Conservation (phyloP, 2,888 invertebrate genomes). For the Aphidoletes aphidimyza region DNA sequence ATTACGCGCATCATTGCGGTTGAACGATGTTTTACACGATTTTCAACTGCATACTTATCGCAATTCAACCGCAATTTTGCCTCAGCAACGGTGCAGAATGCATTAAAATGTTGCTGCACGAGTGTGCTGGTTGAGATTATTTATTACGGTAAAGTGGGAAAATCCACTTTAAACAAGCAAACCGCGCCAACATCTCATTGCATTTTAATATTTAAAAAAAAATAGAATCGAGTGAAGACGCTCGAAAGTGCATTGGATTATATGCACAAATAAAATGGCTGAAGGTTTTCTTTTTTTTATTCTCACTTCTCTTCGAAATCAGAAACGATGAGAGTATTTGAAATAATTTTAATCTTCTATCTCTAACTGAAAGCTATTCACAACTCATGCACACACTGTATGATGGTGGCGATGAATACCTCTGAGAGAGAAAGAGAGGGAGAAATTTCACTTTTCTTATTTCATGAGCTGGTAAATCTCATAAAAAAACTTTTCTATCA, state of each 20-base stretch:
- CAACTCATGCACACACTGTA: no score
- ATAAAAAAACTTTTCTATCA: constrained; percentile 6
- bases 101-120: not conserved
- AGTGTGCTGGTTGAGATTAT: constrained; percentile 28
- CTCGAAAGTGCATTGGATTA: not conserved
- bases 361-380: no score
- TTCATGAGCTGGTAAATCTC: not conserved
- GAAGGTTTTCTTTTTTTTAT: not conserved
- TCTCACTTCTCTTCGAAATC: not conserved
- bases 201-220: not conserved
- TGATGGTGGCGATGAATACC: no score
- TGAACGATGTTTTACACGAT: not conserved
- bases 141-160: not conserved
- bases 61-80: constrained; percentile 23
- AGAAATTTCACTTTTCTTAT: not conserved
- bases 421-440: constrained; percentile 8
- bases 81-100: not conserved
- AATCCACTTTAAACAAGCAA: constrained; percentile 22
- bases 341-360: constrained; percentile 43
- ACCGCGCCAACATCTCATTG: not conserved
- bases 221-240: not conserved
- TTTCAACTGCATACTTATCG: constrained; percentile 12
- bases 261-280: constrained; percentile 43
- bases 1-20: not conserved
- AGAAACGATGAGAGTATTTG: constrained; percentile 32